phyloP scores from a whole-genome alignment of 2,797 vertebrate species.

The Darevskia mixta region DNA sequence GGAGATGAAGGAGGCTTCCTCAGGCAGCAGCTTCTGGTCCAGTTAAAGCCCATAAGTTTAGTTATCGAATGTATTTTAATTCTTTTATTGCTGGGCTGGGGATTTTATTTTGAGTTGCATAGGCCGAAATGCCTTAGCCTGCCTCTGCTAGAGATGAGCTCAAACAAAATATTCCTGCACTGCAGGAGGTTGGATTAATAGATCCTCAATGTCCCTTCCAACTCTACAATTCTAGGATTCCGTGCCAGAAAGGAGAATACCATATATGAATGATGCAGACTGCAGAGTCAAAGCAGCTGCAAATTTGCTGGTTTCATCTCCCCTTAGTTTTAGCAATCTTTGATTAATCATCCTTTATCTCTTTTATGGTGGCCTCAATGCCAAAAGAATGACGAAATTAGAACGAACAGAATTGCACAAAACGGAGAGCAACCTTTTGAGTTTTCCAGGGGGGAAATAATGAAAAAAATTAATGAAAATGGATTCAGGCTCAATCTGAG shows the following conservation, averaged over 20 bases:
- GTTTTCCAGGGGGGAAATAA: too few species aligned
- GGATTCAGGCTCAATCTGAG: accelerated
- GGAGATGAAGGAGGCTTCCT: neutral
- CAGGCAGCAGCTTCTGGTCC: neutral
- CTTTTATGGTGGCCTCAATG: accelerated
- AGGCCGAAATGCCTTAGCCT: neutral
- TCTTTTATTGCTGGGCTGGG: neutral
- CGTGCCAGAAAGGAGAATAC: neutral
- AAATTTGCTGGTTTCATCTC: neutral
- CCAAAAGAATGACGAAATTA: neutral
- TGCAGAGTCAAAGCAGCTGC: neutral
- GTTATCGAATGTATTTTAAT: neutral
- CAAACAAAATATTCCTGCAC: too few species aligned
- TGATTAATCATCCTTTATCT: neutral
- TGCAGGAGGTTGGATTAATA: too few species aligned
- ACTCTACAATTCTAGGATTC: too few species aligned
- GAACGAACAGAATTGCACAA: neutral
- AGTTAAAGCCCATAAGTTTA: neutral
- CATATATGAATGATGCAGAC: too few species aligned
- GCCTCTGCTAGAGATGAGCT: neutral
- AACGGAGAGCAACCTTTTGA: too few species aligned
- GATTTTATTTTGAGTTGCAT: neutral
- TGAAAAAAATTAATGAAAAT: neutral
- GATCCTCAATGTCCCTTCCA: too few species aligned
- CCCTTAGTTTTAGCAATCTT: neutral